Evolutionary conservation across 1,140 invertebrate species (phyloP).

Genomic region (Thrips palmi): DNA sequence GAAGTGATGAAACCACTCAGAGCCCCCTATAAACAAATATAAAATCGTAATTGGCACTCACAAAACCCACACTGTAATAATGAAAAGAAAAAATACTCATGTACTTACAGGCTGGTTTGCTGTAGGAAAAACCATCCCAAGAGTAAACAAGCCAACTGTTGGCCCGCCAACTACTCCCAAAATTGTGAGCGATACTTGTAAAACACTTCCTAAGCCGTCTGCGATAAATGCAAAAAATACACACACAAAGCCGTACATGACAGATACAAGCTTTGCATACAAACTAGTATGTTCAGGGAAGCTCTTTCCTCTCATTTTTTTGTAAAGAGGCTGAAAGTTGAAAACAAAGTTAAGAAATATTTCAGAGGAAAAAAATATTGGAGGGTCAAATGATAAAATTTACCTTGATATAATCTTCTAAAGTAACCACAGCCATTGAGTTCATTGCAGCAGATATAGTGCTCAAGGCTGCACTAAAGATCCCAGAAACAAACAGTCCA

Average conservation of each 20-base stretch:
- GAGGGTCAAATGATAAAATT: no score
- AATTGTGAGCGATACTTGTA: slow-evolving; percentile 56
- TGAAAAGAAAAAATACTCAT: no score
- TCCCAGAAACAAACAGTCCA: slow-evolving; percentile 64
- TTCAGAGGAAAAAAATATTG: not conserved
- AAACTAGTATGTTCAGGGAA: slow-evolving; percentile 21
- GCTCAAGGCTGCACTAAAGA: slow-evolving; percentile 69
- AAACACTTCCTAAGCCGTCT: slow-evolving; percentile 47
- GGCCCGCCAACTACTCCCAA: slow-evolving; percentile 75
- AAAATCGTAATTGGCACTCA: no score
- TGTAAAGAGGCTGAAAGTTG: slow-evolving; percentile 7
- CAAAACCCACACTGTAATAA: no score
- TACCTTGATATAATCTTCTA: slow-evolving; percentile 62
- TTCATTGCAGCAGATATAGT: slow-evolving; percentile 72
- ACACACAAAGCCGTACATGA: slow-evolving; percentile 46
- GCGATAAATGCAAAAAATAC: slow-evolving; percentile 53
- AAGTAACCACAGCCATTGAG: slow-evolving; percentile 68
- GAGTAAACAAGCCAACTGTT: slow-evolving; percentile 52
- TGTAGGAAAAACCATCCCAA: slow-evolving; percentile 50
- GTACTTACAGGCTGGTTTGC: slow-evolving; percentile 34
- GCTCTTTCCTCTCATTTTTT: slow-evolving; percentile 14
- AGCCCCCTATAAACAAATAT: slow-evolving; percentile 33
- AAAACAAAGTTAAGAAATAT: not conserved
- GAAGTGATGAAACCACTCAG: slow-evolving; percentile 41
- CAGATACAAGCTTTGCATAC: slow-evolving; percentile 40